phyloP scores from a whole-genome alignment of 1,140 invertebrate genomes.

The Tetragnatha versicolor region DNA sequence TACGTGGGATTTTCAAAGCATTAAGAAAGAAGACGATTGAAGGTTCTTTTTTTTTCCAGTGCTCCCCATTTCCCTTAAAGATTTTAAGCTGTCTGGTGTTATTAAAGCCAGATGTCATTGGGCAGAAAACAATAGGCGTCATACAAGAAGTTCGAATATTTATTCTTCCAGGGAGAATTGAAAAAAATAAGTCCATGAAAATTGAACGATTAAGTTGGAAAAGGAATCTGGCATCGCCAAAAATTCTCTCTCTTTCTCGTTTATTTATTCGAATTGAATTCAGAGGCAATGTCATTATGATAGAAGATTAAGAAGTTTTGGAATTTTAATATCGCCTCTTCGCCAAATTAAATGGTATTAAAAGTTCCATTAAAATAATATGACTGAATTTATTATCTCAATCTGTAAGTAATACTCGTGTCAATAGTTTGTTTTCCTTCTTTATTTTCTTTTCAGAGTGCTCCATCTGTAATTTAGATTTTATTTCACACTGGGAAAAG shows the following conservation, averaged over 20 bases:
- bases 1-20: slow-evolving; percentile 43
- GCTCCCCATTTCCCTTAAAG: neutral
- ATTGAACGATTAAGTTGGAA: slow-evolving; percentile 39
- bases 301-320: slow-evolving; percentile 19
- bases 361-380: slow-evolving; percentile 51
- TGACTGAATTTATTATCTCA: slow-evolving; percentile 39
- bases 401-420: slow-evolving; percentile 28
- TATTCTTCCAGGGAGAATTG: slow-evolving; percentile 1
- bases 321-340: slow-evolving; percentile 25
- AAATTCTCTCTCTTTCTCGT: neutral
- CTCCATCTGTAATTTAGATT: slow-evolving; percentile 9
- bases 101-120: slow-evolving; percentile 55
- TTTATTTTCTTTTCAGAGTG: too few relatives aligned
- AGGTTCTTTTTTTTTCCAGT: slow-evolving; percentile 17
- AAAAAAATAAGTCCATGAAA: slow-evolving; percentile 36
- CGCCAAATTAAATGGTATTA: slow-evolving; percentile 34
- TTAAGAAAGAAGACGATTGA: slow-evolving; percentile 23
- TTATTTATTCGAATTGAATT: neutral
- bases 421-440: slow-evolving; percentile 13
- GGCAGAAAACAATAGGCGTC: slow-evolving; percentile 51
- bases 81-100: slow-evolving; percentile 51
- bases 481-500: neutral
- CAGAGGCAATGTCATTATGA: slow-evolving; percentile 22
- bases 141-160: slow-evolving; percentile 49
- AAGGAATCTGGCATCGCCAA: slow-evolving; percentile 6